phyloP scores from a whole-genome alignment of 2,888 invertebrate genomes.

The Ophonus ardosiacus region DNA sequence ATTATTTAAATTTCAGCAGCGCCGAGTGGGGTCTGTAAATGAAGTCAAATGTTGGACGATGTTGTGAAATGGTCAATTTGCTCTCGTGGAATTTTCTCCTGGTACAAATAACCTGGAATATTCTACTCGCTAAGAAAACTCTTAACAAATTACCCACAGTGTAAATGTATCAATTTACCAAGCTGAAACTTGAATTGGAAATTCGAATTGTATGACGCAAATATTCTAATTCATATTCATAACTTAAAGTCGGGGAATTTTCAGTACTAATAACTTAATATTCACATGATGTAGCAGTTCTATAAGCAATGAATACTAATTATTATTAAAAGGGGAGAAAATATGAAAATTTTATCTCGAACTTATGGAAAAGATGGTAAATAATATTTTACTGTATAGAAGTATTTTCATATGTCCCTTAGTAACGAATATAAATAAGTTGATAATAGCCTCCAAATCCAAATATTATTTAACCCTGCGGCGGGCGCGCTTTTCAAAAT shows the following conservation, averaged over 20 bases:
- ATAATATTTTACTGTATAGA: too few species aligned
- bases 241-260: background rate
- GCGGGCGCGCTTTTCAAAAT: too few species aligned
- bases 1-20: constrained; percentile 55
- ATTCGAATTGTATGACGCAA: background rate
- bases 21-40: constrained; percentile 23
- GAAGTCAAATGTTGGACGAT: constrained; percentile 32
- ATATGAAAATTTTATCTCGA: background rate
- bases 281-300: background rate
- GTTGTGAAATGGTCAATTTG: constrained; percentile 39
- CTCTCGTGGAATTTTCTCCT: constrained; percentile 18
- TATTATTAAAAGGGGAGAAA: background rate
- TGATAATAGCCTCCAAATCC: too few species aligned
- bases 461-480: too few species aligned
- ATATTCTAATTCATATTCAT: background rate
- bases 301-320: background rate
- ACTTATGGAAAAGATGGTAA: too few species aligned
- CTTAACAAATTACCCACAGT: background rate
- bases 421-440: too few species aligned
- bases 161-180: background rate
- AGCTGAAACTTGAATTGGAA: too few species aligned
- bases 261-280: background rate
- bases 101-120: constrained; percentile 15
- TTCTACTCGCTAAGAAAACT: constrained; percentile 6
- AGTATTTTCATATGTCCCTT: too few species aligned